Evolutionary conservation across 2,113 vertebrate genomes (phyloP).

Genomic region (Xiphias gladius): DNA sequence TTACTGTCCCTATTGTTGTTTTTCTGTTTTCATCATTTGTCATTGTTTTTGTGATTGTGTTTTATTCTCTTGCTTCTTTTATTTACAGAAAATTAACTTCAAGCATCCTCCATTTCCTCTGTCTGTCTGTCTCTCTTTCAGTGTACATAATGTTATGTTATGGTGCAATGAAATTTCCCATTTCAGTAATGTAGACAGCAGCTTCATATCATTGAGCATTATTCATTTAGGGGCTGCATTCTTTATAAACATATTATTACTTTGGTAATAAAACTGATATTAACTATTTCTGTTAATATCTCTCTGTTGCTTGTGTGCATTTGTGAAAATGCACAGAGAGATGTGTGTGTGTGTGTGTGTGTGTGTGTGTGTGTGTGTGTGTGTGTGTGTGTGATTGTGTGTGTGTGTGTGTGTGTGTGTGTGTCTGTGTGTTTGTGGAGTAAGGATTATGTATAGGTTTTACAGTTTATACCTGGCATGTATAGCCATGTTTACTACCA

Average conservation of each 20-base stretch:
- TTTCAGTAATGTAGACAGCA: constrained; percentile 56
- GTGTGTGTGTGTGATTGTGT: constrained; percentile 2
- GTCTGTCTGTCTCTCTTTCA: constrained; percentile 22
- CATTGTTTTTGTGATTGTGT: constrained; percentile 51
- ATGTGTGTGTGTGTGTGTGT: background rate
- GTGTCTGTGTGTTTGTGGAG: background rate
- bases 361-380: background rate
- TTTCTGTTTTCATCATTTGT: constrained; percentile 55
- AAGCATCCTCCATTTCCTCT: background rate
- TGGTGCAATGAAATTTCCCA: constrained; percentile 66
- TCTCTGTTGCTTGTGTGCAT: constrained; percentile 16
- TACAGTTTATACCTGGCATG: constrained; percentile 31
- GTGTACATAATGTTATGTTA: constrained; percentile 66
- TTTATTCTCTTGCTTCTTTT: constrained; percentile 50
- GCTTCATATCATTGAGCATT: constrained; percentile 65
- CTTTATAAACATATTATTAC: constrained; percentile 62
- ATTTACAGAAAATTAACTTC: constrained; percentile 67
- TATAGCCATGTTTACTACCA: constrained; percentile 16
- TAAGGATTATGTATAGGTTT: constrained; percentile 25
- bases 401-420: constrained; percentile 16
- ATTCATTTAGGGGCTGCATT: constrained; percentile 64
- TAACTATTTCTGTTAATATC: constrained; percentile 49
- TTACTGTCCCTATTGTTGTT: constrained; percentile 42
- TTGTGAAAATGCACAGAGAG: no score
- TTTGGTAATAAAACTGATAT: constrained; percentile 58